These are phyloP conservation scores for Palaemon carinicauda DNA, from an alignment of 1,140 invertebrate species.

Conservation along the genomic window DNA sequence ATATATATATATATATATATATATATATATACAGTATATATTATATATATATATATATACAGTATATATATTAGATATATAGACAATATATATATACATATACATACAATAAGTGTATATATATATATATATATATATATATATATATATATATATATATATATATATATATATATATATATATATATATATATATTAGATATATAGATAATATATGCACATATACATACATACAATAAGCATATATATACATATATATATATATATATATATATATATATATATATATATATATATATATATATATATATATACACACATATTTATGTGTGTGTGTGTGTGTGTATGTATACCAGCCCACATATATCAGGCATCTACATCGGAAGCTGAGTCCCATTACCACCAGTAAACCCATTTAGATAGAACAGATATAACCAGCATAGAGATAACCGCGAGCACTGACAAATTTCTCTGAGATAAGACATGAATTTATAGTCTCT, in stretches of 20 bases:
- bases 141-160: slow-evolving; percentile 1
- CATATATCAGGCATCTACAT: too few species aligned
- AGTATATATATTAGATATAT: too few species aligned
- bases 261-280: not conserved
- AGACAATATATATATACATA: not conserved
- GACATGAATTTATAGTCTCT: too few species aligned
- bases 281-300: not conserved
- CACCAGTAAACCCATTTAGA: too few species aligned
- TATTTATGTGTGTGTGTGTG: not conserved
- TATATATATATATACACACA: not conserved
- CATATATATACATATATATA: not conserved
- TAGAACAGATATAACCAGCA: too few species aligned
- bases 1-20: not conserved
- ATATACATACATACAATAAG: not conserved
- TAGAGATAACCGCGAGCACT: too few species aligned
- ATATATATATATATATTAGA: not conserved
- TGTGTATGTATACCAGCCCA: not conserved
- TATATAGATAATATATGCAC: too few species aligned
- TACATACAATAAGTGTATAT: not conserved
- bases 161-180: not conserved
- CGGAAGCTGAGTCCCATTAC: too few species aligned
- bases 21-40: not conserved
- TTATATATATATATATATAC: not conserved
- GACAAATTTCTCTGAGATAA: too few species aligned
- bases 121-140: not conserved